Base-by-base conservation (phyloP, 37 sponge, comb jelly and placozoan genomes). In the Oscarella lobularis region DNA sequence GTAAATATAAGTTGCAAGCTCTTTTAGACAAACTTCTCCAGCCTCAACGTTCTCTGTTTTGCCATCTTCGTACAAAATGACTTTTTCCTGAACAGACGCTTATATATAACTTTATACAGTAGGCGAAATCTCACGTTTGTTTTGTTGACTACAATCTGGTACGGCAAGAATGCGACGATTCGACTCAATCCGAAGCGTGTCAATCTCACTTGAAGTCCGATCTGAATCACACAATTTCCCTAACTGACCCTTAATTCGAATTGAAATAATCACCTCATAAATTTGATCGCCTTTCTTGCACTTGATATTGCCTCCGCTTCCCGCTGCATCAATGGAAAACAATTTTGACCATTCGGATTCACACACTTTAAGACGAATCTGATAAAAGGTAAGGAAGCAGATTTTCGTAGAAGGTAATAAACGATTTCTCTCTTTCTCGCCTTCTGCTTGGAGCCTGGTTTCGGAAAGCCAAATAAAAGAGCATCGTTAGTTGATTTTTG, bases 111-210 rank as follows among this genome's bases (percentile, higher is more conserved):
- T 20, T 27, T 48, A 48, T 27, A 27, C 60, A 27, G 20, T 20
- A 48, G 20, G 14, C 9, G 20, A 27, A 9, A 48, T 20, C 77
- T 35, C 76, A 89, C 91, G 68, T 84, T 67, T 1, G 95, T 87
- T 31, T 89, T 66, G 60, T 94, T 94, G 66, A 78, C 73, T 1
- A 94, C 36, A 2, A 94, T 78, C 67, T 86, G 84, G 80, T 87
- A 94, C n/a, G 95, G 95, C 27, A 90, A 81, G 38, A 94, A 36
- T 31, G 75, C 74, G 5, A 94, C 85, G 27, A 89, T 74, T 76
- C 88, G 89, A 27, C 83, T 87, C 37, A 94, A 81, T 5, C 82
- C 77, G 27, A 86, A 90, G n/a, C 82, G 72, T 29, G 90, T 85
- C 37, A 91, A 74, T 3, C 73, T 48, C 0, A 85, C 75, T 38